Conservation (phyloP, 2,797 vertebrate genomes). For the Heliangelus exortis region DNA sequence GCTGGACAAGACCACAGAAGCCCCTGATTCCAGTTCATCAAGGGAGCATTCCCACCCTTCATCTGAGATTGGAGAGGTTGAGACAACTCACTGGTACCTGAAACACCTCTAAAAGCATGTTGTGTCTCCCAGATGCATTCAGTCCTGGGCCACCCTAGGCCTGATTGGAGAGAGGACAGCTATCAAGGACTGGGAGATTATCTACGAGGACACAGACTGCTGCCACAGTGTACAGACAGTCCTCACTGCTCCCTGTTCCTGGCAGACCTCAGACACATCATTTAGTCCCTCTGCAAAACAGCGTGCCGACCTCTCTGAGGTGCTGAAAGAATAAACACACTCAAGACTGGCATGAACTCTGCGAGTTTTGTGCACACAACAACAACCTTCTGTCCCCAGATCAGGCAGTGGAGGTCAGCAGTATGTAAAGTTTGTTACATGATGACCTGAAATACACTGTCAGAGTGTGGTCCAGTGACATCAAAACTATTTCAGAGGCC, state of each 20-base stretch:
- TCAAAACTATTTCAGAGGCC: neutral
- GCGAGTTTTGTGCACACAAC: fast-evolving
- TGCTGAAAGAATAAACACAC: conserved; percentile 4
- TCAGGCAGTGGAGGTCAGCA: neutral
- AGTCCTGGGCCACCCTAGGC: neutral
- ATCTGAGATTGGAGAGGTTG: neutral
- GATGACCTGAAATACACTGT: conserved; percentile 22
- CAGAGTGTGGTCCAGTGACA: neutral
- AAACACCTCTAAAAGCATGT: neutral
- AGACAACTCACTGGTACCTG: neutral
- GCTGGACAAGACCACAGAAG: neutral
- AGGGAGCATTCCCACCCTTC: neutral
- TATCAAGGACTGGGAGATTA: neutral
- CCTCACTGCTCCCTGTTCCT: neutral
- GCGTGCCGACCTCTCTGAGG: neutral
- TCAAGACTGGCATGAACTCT: neutral
- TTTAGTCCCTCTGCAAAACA: neutral
- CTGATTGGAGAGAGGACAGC: neutral
- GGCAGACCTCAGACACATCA: neutral
- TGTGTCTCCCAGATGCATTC: neutral
- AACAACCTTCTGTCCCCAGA: neutral
- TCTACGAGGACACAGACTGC: neutral
- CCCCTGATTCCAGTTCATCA: neutral
- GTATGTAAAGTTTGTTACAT: neutral
- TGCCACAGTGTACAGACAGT: neutral